Base-by-base conservation (phyloP, 2,113 vertebrate genomes). In the Epinephelus moara region DNA sequence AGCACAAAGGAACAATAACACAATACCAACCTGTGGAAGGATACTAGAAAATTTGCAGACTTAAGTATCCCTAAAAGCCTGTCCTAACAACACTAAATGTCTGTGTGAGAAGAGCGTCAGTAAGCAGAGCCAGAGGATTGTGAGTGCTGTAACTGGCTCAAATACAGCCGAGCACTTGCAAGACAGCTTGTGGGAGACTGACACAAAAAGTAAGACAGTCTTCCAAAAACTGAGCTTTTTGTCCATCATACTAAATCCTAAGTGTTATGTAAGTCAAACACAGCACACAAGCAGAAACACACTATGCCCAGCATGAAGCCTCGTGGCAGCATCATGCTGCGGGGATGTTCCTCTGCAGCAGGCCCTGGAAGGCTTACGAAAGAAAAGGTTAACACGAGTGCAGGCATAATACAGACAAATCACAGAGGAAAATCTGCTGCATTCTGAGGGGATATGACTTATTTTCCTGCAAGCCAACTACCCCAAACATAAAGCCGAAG, bases 401-500 rank as follows among this genome's bases (percentile, higher is more conserved):
- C 21, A 59, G 25, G 27, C 55, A 72, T 55, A 53, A 70, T 18
- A 68, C 30, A 30, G 40, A 74, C 45, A 59, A 30, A 63, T 33
- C 45, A 21, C 17, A 19, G n/a, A 42, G 12, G 21, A 53, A 69
- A 49, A 7, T 71, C n/a, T 52, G 53, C 49, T 71, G 47, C 40
- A 13, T 62, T 64, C 37, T 23, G 9, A 13, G 4, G 6, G 30
- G 7, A 59, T 15, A 25, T 12, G 13, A 40, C 63, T 68, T 47
- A 57, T 61, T 75, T 70, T 53, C 11, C 11, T 18, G 11, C 42
- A 75, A 42, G n/a, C 75, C 40, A 56, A 60, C 40, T 37, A 49
- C n/a, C 8, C 21, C 19, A 59, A 61, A 61, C 67, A 42, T 23
- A 23, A 59, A 77, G 49, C 33, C 45, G 66, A 40, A 60, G 30